Evolutionary conservation across 2,113 vertebrate genomes (phyloP).

Genomic region (Miniopterus natalensis): DNA sequence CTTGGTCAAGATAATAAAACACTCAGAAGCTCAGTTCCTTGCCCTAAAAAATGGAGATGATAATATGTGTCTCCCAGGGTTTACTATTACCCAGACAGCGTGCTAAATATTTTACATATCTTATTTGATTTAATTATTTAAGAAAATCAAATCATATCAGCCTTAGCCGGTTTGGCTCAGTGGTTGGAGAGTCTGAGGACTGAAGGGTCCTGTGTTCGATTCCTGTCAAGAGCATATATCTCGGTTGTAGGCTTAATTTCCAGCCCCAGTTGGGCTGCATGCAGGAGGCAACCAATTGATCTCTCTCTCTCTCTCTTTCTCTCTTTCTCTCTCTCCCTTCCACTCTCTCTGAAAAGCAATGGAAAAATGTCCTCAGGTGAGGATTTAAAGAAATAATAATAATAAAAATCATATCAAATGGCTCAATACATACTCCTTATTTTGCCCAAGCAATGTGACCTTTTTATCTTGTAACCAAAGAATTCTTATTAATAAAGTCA

Average conservation of each 20-base stretch:
- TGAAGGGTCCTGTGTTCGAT: too few relatives aligned
- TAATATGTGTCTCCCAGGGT: not conserved
- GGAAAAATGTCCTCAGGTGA: not conserved
- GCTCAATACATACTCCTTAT: not conserved
- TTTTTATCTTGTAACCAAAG: constrained; percentile 3
- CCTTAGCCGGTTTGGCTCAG: too few relatives aligned
- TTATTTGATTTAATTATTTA: not conserved
- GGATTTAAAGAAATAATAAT: not conserved
- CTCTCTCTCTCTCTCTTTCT: not conserved
- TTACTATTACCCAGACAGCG: not conserved
- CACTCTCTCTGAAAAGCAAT: too few relatives aligned
- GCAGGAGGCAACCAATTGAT: too few relatives aligned
- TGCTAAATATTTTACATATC: not conserved
- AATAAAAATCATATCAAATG: not conserved
- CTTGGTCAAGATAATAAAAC: not conserved
- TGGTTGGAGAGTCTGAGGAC: too few relatives aligned
- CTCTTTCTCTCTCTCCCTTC: too few relatives aligned
- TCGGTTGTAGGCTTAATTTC: too few relatives aligned
- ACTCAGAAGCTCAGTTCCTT: not conserved
- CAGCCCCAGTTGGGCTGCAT: too few relatives aligned
- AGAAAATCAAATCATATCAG: too few relatives aligned
- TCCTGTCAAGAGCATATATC: too few relatives aligned
- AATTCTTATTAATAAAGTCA: not conserved
- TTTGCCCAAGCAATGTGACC: not conserved
- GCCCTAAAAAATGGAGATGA: not conserved